Percentiles rank a stretch among this genome's conserved stretches.
Conservation (phyloP, 37 sponge, comb jelly and placozoan genomes). For the Amphimedon queenslandica region DNA sequence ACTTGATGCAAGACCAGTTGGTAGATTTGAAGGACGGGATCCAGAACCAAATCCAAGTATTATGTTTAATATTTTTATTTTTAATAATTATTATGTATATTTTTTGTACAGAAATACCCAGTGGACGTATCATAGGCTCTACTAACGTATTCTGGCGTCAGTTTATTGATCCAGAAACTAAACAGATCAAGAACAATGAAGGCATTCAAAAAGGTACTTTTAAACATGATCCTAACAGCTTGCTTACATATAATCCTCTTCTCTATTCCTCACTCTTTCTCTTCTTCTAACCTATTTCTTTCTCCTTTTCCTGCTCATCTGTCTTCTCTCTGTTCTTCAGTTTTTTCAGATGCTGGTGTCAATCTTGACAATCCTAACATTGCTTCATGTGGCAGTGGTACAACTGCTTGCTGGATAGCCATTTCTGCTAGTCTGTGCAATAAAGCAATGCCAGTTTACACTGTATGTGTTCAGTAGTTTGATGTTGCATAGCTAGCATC, state of each 20-base stretch:
- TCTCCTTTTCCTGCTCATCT: constrained; percentile 34
- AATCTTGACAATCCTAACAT: constrained; percentile 28
- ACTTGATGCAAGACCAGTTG: constrained; percentile 46
- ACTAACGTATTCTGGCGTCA: constrained; percentile 36
- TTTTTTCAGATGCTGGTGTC: constrained; percentile 21
- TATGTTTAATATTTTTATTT: not conserved
- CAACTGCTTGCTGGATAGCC: constrained; percentile 47
- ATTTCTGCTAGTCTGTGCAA: constrained; percentile 16
- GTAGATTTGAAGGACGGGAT: constrained; percentile 63
- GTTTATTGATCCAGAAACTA: constrained; percentile 42
- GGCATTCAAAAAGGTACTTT: constrained; percentile 50
- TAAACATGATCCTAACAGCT: not conserved
- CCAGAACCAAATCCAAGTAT: constrained; percentile 67
- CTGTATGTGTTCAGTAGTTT: not conserved
- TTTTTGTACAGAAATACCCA: constrained; percentile 18
- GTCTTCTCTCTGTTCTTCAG: constrained; percentile 34
- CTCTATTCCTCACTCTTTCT: constrained; percentile 2
- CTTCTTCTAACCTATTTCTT: constrained; percentile 5
- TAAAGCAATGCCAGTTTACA: not conserved
- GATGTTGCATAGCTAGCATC: no score
- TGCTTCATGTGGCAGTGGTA: constrained; percentile 50
- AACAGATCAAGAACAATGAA: constrained; percentile 41
- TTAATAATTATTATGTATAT: not conserved
- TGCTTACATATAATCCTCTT: not conserved
- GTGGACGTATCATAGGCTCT: constrained; percentile 67